Conservation (phyloP, 2,113 vertebrate species). For the Eptesicus fuscus region DNA sequence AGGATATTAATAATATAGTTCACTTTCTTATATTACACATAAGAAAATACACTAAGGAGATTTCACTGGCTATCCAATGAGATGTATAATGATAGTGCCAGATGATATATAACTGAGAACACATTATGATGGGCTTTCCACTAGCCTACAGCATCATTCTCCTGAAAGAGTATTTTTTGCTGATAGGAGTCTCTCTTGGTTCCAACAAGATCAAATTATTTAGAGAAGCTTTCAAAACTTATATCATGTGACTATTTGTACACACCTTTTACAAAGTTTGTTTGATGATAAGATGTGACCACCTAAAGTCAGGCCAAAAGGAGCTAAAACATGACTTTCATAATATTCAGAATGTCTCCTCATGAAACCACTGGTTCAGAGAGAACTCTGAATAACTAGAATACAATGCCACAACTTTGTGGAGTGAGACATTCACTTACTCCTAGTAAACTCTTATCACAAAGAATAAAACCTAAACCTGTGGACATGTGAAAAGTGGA, state of each 20-base stretch:
- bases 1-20: neutral
- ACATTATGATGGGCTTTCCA: neutral
- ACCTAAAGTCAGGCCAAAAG: neutral
- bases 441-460: neutral
- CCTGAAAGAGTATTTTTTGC: neutral
- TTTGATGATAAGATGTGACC: neutral
- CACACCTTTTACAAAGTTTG: neutral
- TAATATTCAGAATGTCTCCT: neutral
- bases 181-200: neutral
- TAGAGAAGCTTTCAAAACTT: neutral
- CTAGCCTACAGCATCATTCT: neutral
- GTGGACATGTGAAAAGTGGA: neutral
- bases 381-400: neutral
- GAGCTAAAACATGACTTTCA: neutral
- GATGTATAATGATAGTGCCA: neutral
- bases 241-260: neutral
- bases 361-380: neutral
- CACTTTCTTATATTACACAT: neutral
- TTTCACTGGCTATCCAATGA: neutral
- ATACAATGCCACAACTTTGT: slow-evolving; percentile 7
- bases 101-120: neutral
- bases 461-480: slow-evolving; percentile 24
- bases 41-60: neutral
- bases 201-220: neutral
- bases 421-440: neutral